Evolutionary conservation across 2,888 invertebrate species (phyloP).

Genomic region (Philopedon plagiatum): DNA sequence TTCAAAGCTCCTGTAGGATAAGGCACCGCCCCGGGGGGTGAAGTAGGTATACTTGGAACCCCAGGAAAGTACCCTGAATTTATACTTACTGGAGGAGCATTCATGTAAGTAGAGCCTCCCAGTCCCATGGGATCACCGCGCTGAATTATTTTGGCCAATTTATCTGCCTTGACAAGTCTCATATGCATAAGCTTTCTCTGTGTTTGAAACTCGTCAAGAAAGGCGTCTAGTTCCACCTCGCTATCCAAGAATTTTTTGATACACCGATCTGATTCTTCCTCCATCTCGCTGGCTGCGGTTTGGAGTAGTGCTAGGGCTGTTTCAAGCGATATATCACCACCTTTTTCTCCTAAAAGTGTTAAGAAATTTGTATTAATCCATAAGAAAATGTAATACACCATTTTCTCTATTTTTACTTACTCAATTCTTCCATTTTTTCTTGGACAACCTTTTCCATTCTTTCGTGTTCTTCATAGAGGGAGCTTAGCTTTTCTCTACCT

Average conservation of each 20-base stretch:
- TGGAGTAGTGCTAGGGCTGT: constrained; percentile 90
- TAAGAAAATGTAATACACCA: no score
- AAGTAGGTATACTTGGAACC: constrained; percentile 58
- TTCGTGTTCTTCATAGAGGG: constrained; percentile 79
- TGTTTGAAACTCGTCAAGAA: constrained; percentile 86
- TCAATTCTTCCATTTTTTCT: constrained; percentile 82
- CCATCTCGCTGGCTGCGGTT: constrained; percentile 92
- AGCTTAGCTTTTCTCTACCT: constrained; percentile 79
- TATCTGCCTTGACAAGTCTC: constrained; percentile 93
- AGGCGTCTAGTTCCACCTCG: constrained; percentile 82
- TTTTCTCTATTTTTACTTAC: constrained; percentile 72
- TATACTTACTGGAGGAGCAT: constrained; percentile 65
- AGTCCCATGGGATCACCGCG: constrained; percentile 61
- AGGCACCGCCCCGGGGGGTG: constrained; percentile 69
- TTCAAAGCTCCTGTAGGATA: constrained; percentile 81
- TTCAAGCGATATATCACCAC: constrained; percentile 85
- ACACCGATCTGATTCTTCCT: constrained; percentile 91
- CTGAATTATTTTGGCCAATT: constrained; percentile 84
- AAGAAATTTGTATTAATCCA: neutral
- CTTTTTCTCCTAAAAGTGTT: constrained; percentile 77
- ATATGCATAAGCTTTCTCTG: constrained; percentile 84
- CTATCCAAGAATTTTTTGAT: constrained; percentile 86
- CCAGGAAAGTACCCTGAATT: constrained; percentile 70
- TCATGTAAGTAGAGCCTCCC: constrained; percentile 64
- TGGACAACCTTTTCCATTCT: constrained; percentile 79